Evolutionary conservation across 2,113 vertebrate genomes (phyloP).

Genomic region (Brachirus orientalis): DNA sequence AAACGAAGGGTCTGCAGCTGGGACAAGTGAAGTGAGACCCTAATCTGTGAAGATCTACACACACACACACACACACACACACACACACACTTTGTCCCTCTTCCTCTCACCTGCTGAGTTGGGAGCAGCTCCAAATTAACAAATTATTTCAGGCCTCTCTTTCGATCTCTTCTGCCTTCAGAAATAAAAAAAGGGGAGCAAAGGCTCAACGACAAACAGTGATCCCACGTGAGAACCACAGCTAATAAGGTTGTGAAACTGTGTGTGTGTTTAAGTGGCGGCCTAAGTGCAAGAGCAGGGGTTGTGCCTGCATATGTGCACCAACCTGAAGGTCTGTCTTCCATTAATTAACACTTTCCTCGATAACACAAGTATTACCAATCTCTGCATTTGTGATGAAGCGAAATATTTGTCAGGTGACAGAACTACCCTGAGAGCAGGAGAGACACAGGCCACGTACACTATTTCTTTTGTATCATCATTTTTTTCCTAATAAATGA

Average conservation of each 20-base stretch:
- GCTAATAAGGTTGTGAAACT: conserved; percentile 81
- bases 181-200: conserved; percentile 23
- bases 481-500: no score
- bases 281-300: conserved; percentile 22
- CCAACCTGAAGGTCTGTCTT: conserved; percentile 87
- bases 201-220: conserved; percentile 60
- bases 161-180: conserved; percentile 47
- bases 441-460: conserved; percentile 53
- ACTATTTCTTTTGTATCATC: conserved; percentile 14
- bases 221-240: conserved; percentile 80
- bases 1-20: conserved; percentile 81
- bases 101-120: conserved; percentile 86
- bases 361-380: conserved; percentile 83
- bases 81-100: neutral
- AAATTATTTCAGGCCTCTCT: conserved; percentile 85
- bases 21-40: conserved; percentile 82
- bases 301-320: conserved; percentile 61
- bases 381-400: conserved; percentile 78
- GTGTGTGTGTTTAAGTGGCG: conserved; percentile 37
- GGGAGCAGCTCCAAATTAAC: conserved; percentile 84
- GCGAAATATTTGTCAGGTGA: conserved; percentile 86
- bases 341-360: conserved; percentile 93
- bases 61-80: neutral
- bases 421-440: conserved; percentile 70
- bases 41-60: conserved; percentile 1